Evolutionary conservation across 1,140 invertebrate genomes (phyloP), one percentile per base, ranked within the genome.

Genomic region (Battus philenor): DNA sequence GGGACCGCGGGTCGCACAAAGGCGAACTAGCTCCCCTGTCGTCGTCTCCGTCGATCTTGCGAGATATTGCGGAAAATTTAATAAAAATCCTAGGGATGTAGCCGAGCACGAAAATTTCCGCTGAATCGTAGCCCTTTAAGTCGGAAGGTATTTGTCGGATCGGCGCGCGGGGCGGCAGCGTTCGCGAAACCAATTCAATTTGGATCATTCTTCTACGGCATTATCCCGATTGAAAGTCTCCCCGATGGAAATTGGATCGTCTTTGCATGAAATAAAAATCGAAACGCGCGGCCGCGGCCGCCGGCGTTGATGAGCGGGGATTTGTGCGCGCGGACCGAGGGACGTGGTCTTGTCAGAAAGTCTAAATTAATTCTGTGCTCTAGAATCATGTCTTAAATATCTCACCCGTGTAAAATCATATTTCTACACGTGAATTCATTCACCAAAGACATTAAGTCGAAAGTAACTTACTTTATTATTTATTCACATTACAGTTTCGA

Each of bases 261-360:
- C 72, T 77, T 82, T 77, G 78, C 78, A 82, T 82, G 78, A 79
- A 82, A 77, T 73, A 69, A 78, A 72, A 75, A 78, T 76, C 59
- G 66, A 70, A 81, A 77, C 68, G 60, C 65, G 79, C 76, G 74
- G 68, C 50, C 47, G 65, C 70, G 69, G 59, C 67, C 48, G 48
- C 33, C 10, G 36, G 34, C 36, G 50, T 41, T 57, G 59, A 68
- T 61, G 64, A 61, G 52, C 53, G 50, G 54, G 44, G 32, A n/a
- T n/a, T n/a, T n/a, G n/a, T n/a, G n/a, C n/a, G 18, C 9, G 30
- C 33, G 54, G 34, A 38, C 20, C 34, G 11, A 17, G 34, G 22
- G n/a, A 2, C 17, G 8, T 1, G 18, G n/a, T n/a, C n/a, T n/a
- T n/a, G n/a, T n/a, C n/a, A n/a, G n/a, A n/a, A n/a, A n/a, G n/a